A percentile compares a stretch with the other conserved stretches of the same genome.
phyloP scores from a whole-genome alignment of 2,113 vertebrate species.

The Caracal caracal region DNA sequence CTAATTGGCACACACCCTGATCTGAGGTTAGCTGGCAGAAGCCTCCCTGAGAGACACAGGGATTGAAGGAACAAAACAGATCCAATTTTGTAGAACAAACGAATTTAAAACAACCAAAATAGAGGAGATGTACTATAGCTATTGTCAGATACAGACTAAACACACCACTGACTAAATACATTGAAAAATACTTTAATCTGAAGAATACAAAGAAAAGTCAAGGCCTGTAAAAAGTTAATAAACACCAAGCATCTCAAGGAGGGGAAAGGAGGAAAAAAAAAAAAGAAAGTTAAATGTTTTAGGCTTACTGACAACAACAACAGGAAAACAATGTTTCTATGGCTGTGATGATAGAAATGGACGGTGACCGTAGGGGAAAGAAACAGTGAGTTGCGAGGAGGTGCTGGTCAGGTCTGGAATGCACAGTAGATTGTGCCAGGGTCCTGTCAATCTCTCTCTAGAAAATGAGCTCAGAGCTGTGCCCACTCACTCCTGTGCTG shows the following conservation, averaged over 20 bases:
- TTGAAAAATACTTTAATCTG: neutral
- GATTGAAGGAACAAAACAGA: conserved; percentile 32
- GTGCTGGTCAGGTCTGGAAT: neutral
- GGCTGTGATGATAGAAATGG: neutral
- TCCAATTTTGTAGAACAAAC: neutral
- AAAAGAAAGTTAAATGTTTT: neutral
- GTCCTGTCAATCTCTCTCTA: neutral
- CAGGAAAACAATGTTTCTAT: neutral
- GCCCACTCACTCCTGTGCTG: neutral
- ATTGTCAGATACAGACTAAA: conserved; percentile 7
- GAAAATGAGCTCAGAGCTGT: neutral
- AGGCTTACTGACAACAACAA: neutral
- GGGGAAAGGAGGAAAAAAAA: neutral
- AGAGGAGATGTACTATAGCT: neutral
- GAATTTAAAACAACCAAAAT: neutral
- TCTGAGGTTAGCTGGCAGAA: neutral
- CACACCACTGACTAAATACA: neutral
- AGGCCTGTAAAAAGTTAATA: neutral
- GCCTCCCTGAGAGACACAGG: neutral
- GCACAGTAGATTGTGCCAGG: neutral
- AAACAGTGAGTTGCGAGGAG: neutral
- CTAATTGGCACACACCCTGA: conserved; percentile 23
- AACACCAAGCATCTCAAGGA: neutral
- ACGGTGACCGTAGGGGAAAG: neutral
- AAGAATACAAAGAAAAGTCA: neutral